Evolutionary conservation across 2,113 vertebrate genomes (phyloP).

Genomic region (Balaeniceps rex): DNA sequence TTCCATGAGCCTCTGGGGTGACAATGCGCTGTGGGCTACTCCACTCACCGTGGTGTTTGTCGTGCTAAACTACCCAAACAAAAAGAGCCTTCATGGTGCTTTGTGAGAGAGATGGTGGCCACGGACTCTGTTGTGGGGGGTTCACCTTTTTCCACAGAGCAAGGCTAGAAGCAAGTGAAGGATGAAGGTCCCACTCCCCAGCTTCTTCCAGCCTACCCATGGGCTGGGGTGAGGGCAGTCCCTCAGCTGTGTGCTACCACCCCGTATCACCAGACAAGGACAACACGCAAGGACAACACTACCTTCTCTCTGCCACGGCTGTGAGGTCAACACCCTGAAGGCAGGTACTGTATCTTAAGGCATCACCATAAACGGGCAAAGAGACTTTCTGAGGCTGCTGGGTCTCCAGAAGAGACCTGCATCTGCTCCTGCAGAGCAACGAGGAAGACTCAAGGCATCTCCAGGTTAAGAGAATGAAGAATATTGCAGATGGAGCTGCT

Average conservation of each 20-base stretch:
- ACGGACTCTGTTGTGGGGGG: fast-evolving
- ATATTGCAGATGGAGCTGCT: not conserved
- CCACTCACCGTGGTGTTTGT: not conserved
- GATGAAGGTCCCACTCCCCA: not conserved
- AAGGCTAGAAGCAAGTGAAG: not conserved
- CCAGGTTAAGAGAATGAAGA: not conserved
- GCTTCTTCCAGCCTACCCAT: not conserved
- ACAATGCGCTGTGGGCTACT: not conserved
- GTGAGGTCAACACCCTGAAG: not conserved
- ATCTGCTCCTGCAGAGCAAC: not conserved
- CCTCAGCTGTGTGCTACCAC: not conserved
- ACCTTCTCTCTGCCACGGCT: not conserved
- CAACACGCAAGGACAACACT: not conserved
- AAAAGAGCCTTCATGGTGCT: not conserved
- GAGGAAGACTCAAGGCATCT: not conserved
- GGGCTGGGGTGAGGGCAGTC: not conserved
- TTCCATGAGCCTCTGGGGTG: not conserved
- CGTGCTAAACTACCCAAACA: not conserved
- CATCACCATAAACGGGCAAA: not conserved
- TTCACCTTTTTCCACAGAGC: not conserved
- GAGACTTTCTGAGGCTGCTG: not conserved
- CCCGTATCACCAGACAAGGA: not conserved
- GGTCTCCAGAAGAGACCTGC: not conserved
- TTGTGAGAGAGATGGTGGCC: not conserved
- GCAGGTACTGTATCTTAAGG: not conserved